Evolutionary conservation across 37 sponge, comb jelly and placozoan species (phyloP).

Genomic region (Diacarnus erythraeanus): DNA sequence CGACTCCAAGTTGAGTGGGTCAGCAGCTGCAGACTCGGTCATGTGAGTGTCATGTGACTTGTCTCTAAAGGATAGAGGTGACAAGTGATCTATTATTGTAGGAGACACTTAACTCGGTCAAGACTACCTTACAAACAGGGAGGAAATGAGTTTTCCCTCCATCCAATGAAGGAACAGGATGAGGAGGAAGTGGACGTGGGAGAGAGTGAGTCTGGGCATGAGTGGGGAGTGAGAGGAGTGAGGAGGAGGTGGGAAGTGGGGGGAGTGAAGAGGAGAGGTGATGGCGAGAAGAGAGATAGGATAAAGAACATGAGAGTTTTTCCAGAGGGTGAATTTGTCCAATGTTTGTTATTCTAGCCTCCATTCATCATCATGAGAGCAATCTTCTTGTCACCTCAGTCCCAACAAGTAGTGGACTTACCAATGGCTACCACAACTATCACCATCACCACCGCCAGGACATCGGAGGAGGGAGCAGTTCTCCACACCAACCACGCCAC

Average conservation of each 20-base stretch:
- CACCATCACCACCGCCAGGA: not conserved
- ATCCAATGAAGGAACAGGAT: slow-evolving; percentile 10
- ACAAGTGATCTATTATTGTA: not conserved
- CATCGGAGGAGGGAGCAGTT: too few relatives aligned
- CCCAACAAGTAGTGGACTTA: not conserved
- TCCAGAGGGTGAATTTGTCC: too few relatives aligned
- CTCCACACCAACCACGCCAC: not conserved
- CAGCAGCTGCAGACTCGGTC: slow-evolving; percentile 63
- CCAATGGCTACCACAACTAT: slow-evolving; percentile 13
- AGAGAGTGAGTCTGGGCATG: too few relatives aligned
- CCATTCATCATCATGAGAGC: too few relatives aligned
- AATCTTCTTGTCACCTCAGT: too few relatives aligned
- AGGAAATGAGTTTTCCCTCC: slow-evolving; percentile 20
- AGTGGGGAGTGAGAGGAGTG: not conserved
- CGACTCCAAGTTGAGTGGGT: slow-evolving; percentile 62
- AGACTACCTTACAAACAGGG: not conserved
- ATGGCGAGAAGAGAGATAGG: not conserved
- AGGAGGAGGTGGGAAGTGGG: not conserved
- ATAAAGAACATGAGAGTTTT: not conserved
- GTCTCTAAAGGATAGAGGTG: too few relatives aligned
- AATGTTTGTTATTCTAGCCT: too few relatives aligned
- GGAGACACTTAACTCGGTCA: not conserved
- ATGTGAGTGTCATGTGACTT: slow-evolving; percentile 63
- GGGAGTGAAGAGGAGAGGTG: not conserved
- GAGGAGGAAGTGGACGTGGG: slow-evolving; percentile 30